Evolutionary conservation across 2,888 invertebrate species (phyloP).

Genomic region (Synanthedon vespiformis): DNA sequence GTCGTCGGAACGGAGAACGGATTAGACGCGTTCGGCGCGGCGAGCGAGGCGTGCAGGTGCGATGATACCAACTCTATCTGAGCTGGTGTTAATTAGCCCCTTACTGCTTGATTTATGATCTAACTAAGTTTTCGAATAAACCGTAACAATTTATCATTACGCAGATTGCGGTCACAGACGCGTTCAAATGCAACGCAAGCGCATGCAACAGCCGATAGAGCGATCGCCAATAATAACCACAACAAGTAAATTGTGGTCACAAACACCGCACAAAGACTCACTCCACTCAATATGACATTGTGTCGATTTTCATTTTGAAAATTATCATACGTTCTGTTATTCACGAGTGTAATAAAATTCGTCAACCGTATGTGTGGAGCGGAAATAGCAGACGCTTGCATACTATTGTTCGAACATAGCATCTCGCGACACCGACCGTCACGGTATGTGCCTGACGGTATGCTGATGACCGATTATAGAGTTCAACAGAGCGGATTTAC

Average conservation of each 20-base stretch:
- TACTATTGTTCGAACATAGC: constrained; percentile 28
- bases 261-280: too few relatives aligned
- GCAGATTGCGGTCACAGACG: constrained; percentile 21
- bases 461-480: constrained; percentile 31
- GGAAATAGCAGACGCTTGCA: too few relatives aligned
- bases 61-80: constrained; percentile 30
- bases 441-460: constrained; percentile 30
- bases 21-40: neutral
- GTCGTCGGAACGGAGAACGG: too few relatives aligned
- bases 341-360: too few relatives aligned
- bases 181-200: constrained; percentile 4
- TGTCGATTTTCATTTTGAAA: too few relatives aligned
- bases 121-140: constrained; percentile 32
- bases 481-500: constrained; percentile 24
- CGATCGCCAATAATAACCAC: neutral
- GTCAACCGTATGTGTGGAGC: too few relatives aligned
- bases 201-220: neutral
- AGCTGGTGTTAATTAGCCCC: constrained; percentile 46
- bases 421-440: constrained; percentile 37
- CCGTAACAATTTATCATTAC: constrained; percentile 29
- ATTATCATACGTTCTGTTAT: too few relatives aligned
- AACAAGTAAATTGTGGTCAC: neutral
- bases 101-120: constrained; percentile 46
- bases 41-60: constrained; percentile 26
- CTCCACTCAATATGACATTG: too few relatives aligned